Evolutionary conservation across 2,797 vertebrate genomes (phyloP).

Genomic region (Clarias laeviceps): DNA sequence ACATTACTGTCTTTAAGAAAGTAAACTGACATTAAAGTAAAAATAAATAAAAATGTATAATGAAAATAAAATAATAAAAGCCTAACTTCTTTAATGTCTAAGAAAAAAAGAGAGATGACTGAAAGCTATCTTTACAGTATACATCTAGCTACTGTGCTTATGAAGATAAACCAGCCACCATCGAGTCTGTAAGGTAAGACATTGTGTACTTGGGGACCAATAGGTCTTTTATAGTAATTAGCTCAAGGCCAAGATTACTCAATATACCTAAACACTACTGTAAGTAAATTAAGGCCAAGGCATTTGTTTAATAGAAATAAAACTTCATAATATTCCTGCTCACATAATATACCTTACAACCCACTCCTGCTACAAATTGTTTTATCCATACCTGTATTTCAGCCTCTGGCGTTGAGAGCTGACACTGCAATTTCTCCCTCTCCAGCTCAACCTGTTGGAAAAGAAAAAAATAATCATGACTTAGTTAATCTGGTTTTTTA

Average conservation of each 20-base stretch:
- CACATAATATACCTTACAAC: not conserved
- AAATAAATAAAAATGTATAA: not conserved
- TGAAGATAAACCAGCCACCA: not conserved
- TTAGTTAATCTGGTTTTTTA: not conserved
- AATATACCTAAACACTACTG: not conserved
- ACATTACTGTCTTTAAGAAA: not conserved
- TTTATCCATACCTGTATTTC: conserved; percentile 49
- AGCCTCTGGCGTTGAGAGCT: conserved; percentile 42
- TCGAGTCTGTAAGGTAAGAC: not conserved
- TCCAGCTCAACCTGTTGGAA: conserved; percentile 56
- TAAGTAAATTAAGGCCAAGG: not conserved
- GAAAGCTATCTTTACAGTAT: not conserved
- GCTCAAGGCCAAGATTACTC: too few species aligned
- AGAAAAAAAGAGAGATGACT: not conserved
- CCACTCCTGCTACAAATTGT: not conserved
- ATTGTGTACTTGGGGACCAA: not conserved
- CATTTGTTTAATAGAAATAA: not conserved
- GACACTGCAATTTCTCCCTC: conserved; percentile 47
- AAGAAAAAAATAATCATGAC: not conserved
- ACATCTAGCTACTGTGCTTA: not conserved
- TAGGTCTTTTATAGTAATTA: not conserved
- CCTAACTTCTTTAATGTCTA: not conserved
- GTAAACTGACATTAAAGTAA: not conserved
- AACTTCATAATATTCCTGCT: not conserved
- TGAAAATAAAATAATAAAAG: not conserved